phyloP scores from a whole-genome alignment of 2,113 vertebrate species.

The Barnardius zonarius region DNA sequence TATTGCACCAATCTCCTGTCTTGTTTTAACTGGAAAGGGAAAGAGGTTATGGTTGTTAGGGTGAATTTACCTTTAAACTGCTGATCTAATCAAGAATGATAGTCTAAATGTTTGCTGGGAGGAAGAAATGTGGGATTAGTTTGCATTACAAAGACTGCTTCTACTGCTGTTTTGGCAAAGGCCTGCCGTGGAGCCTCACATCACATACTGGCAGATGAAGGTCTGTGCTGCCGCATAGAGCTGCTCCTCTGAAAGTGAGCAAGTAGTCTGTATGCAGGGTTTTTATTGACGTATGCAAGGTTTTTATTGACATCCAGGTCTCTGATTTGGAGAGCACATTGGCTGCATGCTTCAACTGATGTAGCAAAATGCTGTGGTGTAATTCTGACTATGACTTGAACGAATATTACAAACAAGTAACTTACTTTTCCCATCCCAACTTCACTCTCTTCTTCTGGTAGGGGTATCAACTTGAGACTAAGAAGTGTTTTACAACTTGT shows the following conservation, averaged over 20 bases:
- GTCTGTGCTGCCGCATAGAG: background rate
- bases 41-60: background rate
- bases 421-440: background rate
- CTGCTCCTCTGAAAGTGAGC: background rate
- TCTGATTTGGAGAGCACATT: background rate
- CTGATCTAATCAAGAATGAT: background rate
- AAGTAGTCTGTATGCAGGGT: background rate
- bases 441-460: background rate
- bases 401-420: background rate
- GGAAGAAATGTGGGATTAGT: conserved; percentile 33
- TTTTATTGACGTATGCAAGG: background rate
- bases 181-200: background rate
- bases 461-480: background rate
- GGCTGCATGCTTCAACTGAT: background rate
- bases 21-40: background rate
- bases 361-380: background rate
- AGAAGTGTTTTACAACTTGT: background rate
- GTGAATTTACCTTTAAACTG: conserved; percentile 18
- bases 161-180: background rate
- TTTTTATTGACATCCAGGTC: background rate
- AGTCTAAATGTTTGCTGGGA: background rate
- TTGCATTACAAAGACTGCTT: background rate
- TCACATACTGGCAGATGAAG: background rate
- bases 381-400: background rate
- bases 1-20: background rate